Evolutionary conservation across 2,797 vertebrate species (phyloP), one percentile per base, ranked within the genome.

Genomic region (Tamandua tetradactyla): DNA sequence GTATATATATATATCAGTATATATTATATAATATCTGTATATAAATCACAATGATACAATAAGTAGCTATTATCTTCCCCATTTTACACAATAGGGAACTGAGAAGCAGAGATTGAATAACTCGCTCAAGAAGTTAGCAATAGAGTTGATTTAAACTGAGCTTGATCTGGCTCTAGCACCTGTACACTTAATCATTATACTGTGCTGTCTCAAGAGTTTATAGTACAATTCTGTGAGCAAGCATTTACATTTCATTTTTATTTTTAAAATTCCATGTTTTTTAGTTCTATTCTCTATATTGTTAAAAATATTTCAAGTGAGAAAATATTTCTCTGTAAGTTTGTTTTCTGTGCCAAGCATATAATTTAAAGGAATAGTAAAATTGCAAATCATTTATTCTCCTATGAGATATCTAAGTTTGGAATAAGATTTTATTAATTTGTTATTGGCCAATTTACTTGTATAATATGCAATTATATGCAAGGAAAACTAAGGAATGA

Each of bases 401-500:
- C 9, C 27, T 14, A 13, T 89, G 47, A 93, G 94, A 76, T 76
- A 95, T 92, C 59, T 42, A 89, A 47, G 9, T 30, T 91, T 87
- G 8, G 35, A 69, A 30, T 5, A 81, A 76, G 44, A 85, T 52
- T 76, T 87, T 55, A 68, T 44, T 87, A 7, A 47, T 47, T 92
- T 66, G 86, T 61, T 61, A 87, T 92, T 76, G 72, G 49, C 12
- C 2, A 37, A 1, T 44, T 81, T 72, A 87, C 30, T n/a, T n/a
- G n/a, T n/a, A n/a, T n/a, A n/a, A n/a, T n/a, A n/a, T n/a, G n/a
- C n/a, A n/a, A n/a, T 76, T 78, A 55, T 10, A 76, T 62, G 32
- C 66, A 83, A 89, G 86, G 49, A 49, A 96, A 96, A 94, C 2
- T 11, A 47, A 91, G 76, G 55, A 94, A 96, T 87, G 40, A 95